These are phyloP conservation scores for Aphaenogaster rudis DNA, from an alignment of 1,140 invertebrate genomes.

Conservation along the genomic window DNA sequence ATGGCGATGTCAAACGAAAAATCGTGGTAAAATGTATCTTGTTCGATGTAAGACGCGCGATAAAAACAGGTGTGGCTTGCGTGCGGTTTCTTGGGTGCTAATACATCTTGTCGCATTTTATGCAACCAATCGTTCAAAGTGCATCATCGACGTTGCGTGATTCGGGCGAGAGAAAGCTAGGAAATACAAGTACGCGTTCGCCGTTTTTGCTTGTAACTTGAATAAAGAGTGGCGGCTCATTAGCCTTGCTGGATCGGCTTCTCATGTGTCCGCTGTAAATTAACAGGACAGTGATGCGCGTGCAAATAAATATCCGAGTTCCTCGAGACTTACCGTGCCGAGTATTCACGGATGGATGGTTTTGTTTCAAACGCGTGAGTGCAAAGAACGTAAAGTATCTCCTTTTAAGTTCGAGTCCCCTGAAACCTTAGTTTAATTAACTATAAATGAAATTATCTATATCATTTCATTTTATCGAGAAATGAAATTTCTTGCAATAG, in stretches of 20 bases:
- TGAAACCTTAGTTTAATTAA: neutral
- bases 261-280: conserved; percentile 28
- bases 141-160: conserved; percentile 69
- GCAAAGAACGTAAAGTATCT: neutral
- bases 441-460: neutral
- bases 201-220: conserved; percentile 37
- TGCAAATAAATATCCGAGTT: conserved; percentile 11
- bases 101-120: conserved; percentile 67
- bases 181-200: conserved; percentile 63
- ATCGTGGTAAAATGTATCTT: neutral
- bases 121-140: conserved; percentile 53
- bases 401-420: neutral
- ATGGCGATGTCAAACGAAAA: neutral
- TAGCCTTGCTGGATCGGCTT: conserved; percentile 64
- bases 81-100: conserved; percentile 23
- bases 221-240: conserved; percentile 67
- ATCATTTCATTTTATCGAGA: neutral
- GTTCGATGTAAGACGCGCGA: neutral
- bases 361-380: neutral
- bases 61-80: conserved; percentile 25
- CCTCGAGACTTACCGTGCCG: neutral
- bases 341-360: neutral
- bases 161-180: conserved; percentile 70
- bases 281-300: conserved; percentile 16
- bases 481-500: neutral